phyloP scores from a whole-genome alignment of 1,140 invertebrate species.

The Platyscapa corneri region DNA sequence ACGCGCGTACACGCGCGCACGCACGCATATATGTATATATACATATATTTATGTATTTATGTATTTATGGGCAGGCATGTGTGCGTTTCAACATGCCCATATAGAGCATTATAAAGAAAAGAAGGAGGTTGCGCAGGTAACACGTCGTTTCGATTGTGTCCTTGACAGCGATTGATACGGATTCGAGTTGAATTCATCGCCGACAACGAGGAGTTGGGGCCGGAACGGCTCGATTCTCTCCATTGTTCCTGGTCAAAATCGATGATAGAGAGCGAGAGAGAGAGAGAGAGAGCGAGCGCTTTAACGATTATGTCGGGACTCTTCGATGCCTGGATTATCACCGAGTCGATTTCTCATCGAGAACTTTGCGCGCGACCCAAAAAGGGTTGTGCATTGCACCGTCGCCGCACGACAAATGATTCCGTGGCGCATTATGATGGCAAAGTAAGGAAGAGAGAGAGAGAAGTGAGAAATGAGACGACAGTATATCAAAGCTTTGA shows the following conservation, averaged over 20 bases:
- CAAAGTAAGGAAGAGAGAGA: slow-evolving; percentile 16
- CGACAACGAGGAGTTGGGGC: background rate
- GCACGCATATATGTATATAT: too few species aligned
- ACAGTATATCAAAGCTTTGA: slow-evolving; percentile 41
- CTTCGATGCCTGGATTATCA: slow-evolving; percentile 45
- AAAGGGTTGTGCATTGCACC: slow-evolving; percentile 36
- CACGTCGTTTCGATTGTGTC: slow-evolving; percentile 59
- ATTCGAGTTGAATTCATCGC: slow-evolving; percentile 55
- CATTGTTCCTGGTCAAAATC: slow-evolving; percentile 46
- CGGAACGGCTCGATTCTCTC: slow-evolving; percentile 13
- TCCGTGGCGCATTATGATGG: slow-evolving; percentile 29
- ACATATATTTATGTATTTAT: too few species aligned
- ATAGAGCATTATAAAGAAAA: slow-evolving; percentile 32
- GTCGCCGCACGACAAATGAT: slow-evolving; percentile 37
- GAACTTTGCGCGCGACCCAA: slow-evolving; percentile 9
- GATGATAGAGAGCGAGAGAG: background rate
- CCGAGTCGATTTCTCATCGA: slow-evolving; percentile 58
- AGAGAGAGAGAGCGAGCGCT: slow-evolving; percentile 27
- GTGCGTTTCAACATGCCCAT: background rate
- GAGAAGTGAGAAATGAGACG: slow-evolving; percentile 58
- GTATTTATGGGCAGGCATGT: too few species aligned
- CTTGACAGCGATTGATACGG: slow-evolving; percentile 64
- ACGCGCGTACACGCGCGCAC: too few species aligned
- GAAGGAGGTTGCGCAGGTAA: slow-evolving; percentile 59
- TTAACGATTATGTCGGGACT: slow-evolving; percentile 55